Evolutionary conservation across 2,888 invertebrate genomes (phyloP), one percentile per base, ranked within the genome.

Genomic region (Taenaris catops): DNA sequence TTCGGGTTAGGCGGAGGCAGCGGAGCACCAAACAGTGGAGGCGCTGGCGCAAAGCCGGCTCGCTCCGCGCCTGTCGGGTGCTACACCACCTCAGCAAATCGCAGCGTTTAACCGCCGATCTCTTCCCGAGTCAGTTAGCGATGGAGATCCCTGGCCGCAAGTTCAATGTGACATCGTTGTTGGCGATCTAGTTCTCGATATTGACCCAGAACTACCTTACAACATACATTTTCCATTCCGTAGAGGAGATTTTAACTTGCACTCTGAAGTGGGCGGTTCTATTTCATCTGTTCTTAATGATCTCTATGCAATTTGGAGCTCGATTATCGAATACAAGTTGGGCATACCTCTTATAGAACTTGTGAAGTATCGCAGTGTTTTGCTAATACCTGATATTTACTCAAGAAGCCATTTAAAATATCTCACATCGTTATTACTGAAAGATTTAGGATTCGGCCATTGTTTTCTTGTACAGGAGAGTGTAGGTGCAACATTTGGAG

Each of bases 201-300:
- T 94, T 12, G 90, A 91, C 67, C 92, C 91, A 7, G 88, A 88
- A 21, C 88, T 92, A 33, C 89, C 91, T 24, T 98, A 93, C 58
- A 96, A 96, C 63, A 83, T 98, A 37, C 96, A 96, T 68, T 98
- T 97, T 75, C 98, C 98, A 0, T 93, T 96, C 57, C 89, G 90
- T 59, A 87, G 96, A 51, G 98, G 98, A 0, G 95, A 95, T 57
- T 90, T 98, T 7, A 96, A 98, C 76, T 69, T 96, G 2, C 97
- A 97, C 66, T 63, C 88, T 1, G 93, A 93, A 33, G 89, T 95
- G 8, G 96, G 97, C 0, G 97, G 97, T 0, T 96, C 97, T 0
- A 79, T 97, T 34, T 92, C 93, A 4, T 90, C 96, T 0, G 93
- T 97, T 2, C 68, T 98, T 20, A 91, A 94, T 38, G 96, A 98